Percentiles rank a stretch among this genome's conserved stretches.
Conservation (phyloP, 2,797 vertebrate genomes). For the Hafferia zeledoni region DNA sequence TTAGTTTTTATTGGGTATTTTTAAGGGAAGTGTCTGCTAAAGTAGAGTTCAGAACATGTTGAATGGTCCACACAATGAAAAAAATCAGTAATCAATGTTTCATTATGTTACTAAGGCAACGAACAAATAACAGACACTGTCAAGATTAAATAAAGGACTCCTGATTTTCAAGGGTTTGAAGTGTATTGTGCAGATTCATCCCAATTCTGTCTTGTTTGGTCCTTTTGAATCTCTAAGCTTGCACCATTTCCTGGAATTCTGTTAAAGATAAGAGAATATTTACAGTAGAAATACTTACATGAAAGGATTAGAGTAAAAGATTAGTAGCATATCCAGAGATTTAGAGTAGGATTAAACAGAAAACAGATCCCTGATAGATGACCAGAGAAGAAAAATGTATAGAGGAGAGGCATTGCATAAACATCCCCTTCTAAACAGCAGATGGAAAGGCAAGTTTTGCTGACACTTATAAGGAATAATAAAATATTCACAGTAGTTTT, state of each 20-base stretch:
- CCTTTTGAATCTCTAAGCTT: conserved; percentile 80
- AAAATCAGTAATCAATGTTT: not conserved
- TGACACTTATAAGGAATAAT: not conserved
- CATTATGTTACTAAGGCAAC: conserved; percentile 13
- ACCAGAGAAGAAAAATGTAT: not conserved
- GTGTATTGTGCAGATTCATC: conserved; percentile 27
- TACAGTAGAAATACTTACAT: not conserved
- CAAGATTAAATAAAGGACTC: conserved; percentile 4
- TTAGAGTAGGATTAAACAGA: not conserved
- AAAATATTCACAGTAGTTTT: not conserved
- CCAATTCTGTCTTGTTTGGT: not conserved
- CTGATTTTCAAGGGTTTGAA: conserved; percentile 33
- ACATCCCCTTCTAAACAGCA: not conserved
- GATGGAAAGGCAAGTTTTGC: not conserved
- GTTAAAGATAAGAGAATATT: conserved; percentile 54
- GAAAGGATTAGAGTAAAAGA: not conserved
- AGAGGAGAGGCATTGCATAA: not conserved
- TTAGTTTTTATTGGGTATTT: conserved; percentile 71
- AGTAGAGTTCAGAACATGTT: conserved; percentile 13
- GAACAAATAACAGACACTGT: conserved; percentile 30
- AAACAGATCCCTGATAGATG: not conserved
- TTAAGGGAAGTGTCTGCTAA: conserved; percentile 26
- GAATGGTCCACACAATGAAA: conserved; percentile 32
- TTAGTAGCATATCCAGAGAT: not conserved
- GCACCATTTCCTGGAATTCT: conserved; percentile 95